Conservation (phyloP, 2,113 vertebrate genomes). For the Pogona vitticeps region DNA sequence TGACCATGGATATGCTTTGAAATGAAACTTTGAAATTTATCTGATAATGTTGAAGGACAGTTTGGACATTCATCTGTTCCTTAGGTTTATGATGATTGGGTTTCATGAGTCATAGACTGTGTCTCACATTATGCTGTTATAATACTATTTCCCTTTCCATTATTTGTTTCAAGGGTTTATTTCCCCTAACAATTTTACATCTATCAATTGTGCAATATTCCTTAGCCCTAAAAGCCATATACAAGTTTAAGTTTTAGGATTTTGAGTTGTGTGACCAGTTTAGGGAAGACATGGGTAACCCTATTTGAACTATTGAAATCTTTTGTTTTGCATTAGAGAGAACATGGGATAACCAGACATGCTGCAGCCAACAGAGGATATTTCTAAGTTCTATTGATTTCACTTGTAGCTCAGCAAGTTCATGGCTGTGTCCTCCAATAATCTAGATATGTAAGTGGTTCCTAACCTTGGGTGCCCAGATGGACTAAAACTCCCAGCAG, state of each 20-base stretch:
- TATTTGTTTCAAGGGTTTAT: not conserved
- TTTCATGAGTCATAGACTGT: not conserved
- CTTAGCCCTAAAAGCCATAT: slow-evolving; percentile 70
- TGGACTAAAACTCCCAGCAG: too few species aligned
- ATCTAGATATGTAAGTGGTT: too few species aligned
- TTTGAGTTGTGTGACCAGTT: slow-evolving; percentile 63
- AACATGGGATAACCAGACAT: slow-evolving; percentile 26
- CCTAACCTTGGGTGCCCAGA: too few species aligned
- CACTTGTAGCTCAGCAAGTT: too few species aligned
- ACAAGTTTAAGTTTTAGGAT: slow-evolving; percentile 70
- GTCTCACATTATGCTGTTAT: not conserved
- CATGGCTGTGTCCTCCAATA: too few species aligned
- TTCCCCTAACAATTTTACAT: slow-evolving; percentile 23
- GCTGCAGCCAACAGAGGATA: too few species aligned
- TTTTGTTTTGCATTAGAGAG: slow-evolving; percentile 49
- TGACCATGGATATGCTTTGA: too few species aligned
- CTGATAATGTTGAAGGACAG: not conserved
- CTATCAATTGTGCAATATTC: slow-evolving; percentile 48
- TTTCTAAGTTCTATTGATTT: too few species aligned
- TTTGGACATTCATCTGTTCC: not conserved
- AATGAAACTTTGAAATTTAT: not conserved
- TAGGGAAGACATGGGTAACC: too few species aligned
- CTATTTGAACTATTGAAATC: slow-evolving; percentile 53
- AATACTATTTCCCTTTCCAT: not conserved
- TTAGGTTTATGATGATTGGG: not conserved